Evolutionary conservation across 1,140 invertebrate genomes (phyloP).

Genomic region (Caenorhabditis inopinata): DNA sequence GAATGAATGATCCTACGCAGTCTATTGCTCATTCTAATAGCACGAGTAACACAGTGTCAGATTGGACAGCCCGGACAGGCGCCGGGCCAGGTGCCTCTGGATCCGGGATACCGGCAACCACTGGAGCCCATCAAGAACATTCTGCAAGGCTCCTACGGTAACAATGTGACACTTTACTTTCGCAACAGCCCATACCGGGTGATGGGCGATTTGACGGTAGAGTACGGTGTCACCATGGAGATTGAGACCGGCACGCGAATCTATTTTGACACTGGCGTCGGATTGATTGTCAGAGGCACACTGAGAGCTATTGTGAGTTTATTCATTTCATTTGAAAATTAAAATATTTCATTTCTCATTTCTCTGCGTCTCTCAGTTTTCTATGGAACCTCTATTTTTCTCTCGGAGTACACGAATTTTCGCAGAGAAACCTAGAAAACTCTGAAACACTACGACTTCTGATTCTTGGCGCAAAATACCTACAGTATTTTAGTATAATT

Average conservation of each 20-base stretch:
- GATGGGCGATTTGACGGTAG: conserved; percentile 15
- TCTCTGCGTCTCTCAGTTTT: no score
- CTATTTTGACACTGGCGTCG: conserved; percentile 65
- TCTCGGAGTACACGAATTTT: no score
- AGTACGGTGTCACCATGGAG: conserved; percentile 47
- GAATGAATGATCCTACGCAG: conserved; percentile 26
- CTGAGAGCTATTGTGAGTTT: conserved; percentile 59
- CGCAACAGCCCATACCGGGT: conserved; percentile 63
- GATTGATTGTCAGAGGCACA: conserved; percentile 62
- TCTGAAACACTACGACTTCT: no score
- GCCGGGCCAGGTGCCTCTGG: not conserved
- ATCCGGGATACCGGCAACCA: conserved; percentile 43
- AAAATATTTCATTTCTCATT: no score
- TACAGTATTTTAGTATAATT: no score
- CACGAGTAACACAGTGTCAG: not conserved
- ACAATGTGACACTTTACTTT: conserved; percentile 63
- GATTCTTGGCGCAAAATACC: no score
- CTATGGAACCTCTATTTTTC: no score
- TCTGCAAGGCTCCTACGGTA: conserved; percentile 59
- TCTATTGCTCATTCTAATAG: not conserved
- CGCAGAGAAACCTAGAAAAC: no score
- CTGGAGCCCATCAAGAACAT: conserved; percentile 60
- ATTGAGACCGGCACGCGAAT: conserved; percentile 66
- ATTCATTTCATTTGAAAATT: conserved; percentile 15
- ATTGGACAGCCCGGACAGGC: conserved; percentile 10